Evolutionary conservation across 1,140 invertebrate genomes (phyloP).

Genomic region (Cataglyphis hispanica): DNA sequence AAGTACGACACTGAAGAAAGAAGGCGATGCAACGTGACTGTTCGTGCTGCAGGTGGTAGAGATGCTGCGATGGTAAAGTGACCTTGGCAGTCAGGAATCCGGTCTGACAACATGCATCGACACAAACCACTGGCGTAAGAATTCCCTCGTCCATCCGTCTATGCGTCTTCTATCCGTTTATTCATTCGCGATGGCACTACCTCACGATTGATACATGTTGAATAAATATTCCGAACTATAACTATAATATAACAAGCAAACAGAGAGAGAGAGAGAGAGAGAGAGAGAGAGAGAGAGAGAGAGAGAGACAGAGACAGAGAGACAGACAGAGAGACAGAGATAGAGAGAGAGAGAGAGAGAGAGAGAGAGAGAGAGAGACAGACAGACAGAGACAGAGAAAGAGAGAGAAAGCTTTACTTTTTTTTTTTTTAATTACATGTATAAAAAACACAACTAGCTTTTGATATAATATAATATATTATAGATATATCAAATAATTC

Average conservation of each 20-base stretch:
- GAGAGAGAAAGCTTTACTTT: too few relatives aligned
- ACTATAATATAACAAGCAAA: not conserved
- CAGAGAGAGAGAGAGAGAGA: too few relatives aligned
- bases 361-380: too few relatives aligned
- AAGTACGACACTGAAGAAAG: conserved; percentile 30
- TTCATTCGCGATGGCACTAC: conserved; percentile 10
- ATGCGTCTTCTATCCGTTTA: conserved; percentile 23
- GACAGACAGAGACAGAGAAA: too few relatives aligned
- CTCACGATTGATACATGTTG: not conserved
- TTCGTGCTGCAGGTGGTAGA: conserved; percentile 53
- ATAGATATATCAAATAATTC: not conserved
- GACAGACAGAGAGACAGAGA: too few relatives aligned
- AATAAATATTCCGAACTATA: conserved; percentile 23
- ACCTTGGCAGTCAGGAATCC: conserved; percentile 83
- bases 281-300: too few relatives aligned
- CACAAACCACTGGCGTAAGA: conserved; percentile 76
- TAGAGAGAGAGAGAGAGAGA: too few relatives aligned
- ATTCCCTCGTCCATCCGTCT: conserved; percentile 50
- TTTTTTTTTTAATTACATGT: too few relatives aligned
- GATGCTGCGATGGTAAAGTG: conserved; percentile 64
- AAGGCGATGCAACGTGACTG: conserved; percentile 39
- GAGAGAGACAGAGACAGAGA: too few relatives aligned
- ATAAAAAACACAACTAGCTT: not conserved
- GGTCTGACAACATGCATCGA: conserved; percentile 81
- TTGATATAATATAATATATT: not conserved